Evolutionary conservation across 2,797 vertebrate species (phyloP), one percentile per base, ranked within the genome.

Genomic region (Mormyrus hasselquistii): DNA sequence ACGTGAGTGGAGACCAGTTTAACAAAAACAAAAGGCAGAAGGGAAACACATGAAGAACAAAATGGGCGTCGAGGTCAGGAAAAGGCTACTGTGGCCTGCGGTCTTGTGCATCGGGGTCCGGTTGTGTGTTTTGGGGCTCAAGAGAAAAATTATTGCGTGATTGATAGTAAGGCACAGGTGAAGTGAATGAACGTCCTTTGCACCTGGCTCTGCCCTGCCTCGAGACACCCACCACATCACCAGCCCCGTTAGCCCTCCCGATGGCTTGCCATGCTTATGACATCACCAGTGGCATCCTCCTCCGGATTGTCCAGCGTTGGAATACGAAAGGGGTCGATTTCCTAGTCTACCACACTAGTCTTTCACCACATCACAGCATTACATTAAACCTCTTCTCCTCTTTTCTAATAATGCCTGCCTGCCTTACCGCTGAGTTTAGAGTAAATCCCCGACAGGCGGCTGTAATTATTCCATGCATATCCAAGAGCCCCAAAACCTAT

Each of bases 391-490:
- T 73, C 65, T 73, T 19, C 34, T 85, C 49, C 22, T 47, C 25
- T 85, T 50, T 16, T 29, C 83, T 14, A 50, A 85, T 25, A 52
- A 52, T 25, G 83, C 49, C 49, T 14, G 12, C 7, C 88, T 44
- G 50, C 29, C 7, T 50, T 38, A 53, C 50, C 50, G 16, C 52
- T 62, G 79, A 53, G 25, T 69, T 86, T 41, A 86, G 62, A 50
- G 19, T 89, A 69, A 89, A 89, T 86, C 88, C 76, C 84, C 38
- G 29, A 41, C 34, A 47, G 83, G 57, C 12, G 7, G 5, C n/a
- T 87, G 47, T 53, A 87, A 89, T 89, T 86, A 73, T 59, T n/a
- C 34, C 69, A 49, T 8, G 47, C 69, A 52, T 34, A 85, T 85
- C 83, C n/a, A 25, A 84, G 50, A 85, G 19, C 34, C 47, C 29